Conservation (phyloP, 2,888 invertebrate genomes). For the Diarsia rubi region DNA sequence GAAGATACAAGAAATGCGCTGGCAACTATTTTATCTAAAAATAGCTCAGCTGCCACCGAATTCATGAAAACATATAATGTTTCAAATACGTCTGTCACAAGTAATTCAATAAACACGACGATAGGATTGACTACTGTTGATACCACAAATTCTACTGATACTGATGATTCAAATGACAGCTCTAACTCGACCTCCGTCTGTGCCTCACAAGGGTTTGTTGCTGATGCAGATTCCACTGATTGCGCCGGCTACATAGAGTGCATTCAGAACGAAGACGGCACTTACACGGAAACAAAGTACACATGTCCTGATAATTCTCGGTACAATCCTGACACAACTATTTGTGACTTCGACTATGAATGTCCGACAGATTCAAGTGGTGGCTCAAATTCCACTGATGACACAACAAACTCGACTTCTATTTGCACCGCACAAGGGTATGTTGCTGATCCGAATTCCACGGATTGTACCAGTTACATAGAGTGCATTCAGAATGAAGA, state of each 20-base stretch:
- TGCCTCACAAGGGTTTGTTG: conserved; percentile 31
- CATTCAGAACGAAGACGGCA: conserved; percentile 32
- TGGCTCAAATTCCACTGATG: not conserved
- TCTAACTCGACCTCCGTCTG: conserved; percentile 26
- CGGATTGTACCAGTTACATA: conserved; percentile 40
- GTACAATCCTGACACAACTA: conserved; percentile 50
- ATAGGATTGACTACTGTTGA: conserved; percentile 14
- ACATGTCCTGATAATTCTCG: conserved; percentile 45
- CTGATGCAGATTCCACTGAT: conserved; percentile 32
- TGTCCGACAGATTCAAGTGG: conserved; percentile 25
- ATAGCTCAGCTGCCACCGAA: conserved; percentile 44
- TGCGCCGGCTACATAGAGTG: conserved; percentile 51
- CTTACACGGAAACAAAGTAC: conserved; percentile 32
- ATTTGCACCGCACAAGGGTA: conserved; percentile 39
- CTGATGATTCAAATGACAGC: conserved; percentile 5
- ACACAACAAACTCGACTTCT: conserved; percentile 10
- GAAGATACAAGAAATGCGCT: conserved; percentile 37
- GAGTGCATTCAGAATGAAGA: conserved; percentile 45
- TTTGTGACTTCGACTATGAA: conserved; percentile 53
- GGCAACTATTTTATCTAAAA: conserved; percentile 19
- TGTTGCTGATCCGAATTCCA: conserved; percentile 31
- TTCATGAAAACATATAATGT: conserved; percentile 21
- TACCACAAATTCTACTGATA: conserved; percentile 9
- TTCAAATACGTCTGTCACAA: conserved; percentile 43
- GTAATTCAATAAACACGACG: conserved; percentile 49